phyloP scores from a whole-genome alignment of 2,113 vertebrate genomes.

The Emydocephalus ijimae region DNA sequence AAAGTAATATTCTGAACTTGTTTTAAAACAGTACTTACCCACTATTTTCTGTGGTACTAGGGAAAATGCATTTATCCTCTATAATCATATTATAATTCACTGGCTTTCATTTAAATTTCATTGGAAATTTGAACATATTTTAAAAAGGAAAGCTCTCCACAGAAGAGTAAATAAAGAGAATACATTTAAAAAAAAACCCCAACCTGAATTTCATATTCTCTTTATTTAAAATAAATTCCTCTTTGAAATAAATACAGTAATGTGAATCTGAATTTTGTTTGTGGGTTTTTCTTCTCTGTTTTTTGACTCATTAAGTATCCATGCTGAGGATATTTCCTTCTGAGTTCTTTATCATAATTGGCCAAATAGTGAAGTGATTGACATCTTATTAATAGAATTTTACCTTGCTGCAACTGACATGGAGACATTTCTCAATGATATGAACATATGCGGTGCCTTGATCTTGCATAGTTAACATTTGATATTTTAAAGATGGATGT shows the following conservation, averaged over 20 bases:
- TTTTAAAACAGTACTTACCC: not conserved
- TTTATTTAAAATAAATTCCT: constrained; percentile 1
- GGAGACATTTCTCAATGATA: not conserved
- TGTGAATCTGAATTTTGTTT: constrained; percentile 2
- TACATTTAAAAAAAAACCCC: not conserved
- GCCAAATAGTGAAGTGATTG: not conserved
- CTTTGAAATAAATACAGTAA: not conserved
- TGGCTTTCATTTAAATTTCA: not conserved
- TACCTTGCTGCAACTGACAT: constrained; percentile 15
- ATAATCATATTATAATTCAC: not conserved
- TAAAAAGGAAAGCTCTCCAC: not conserved
- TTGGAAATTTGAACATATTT: not conserved
- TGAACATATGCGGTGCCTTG: not conserved
- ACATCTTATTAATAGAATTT: not conserved
- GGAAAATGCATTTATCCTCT: not conserved
- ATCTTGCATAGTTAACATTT: not conserved
- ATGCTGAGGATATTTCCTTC: constrained; percentile 1
- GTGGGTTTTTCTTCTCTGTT: not conserved
- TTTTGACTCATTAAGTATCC: constrained; percentile 6
- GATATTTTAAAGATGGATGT: not conserved
- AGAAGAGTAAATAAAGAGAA: not conserved
- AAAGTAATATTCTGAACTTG: not conserved
- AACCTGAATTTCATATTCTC: not conserved
- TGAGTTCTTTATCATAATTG: constrained; percentile 20
- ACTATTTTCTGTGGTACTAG: not conserved